Base-by-base conservation (phyloP, 2,113 vertebrate genomes). In the Paradoxurus hermaphroditus region DNA sequence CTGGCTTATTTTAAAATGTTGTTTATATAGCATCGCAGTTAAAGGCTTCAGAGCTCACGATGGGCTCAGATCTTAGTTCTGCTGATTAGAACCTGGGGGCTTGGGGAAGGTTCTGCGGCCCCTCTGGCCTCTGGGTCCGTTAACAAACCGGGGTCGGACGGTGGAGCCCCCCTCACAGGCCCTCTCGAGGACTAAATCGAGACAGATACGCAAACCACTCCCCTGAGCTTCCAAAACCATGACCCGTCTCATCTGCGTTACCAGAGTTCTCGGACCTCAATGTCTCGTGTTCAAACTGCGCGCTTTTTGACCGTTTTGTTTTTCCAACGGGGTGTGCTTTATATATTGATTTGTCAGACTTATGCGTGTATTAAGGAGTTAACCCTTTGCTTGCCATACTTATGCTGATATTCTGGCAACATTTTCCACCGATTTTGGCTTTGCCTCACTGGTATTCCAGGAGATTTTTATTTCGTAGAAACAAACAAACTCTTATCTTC, bases 111-210 rank as follows among this genome's bases (percentile, higher is more conserved):
- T 36, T 34, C 51, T 3, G 4, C 18, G 27, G 46, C 14, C 41
- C 14, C 41, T 4, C 87, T 49, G 23, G 39, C 23, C 10, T 44
- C 77, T 13, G 7, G 29, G 65, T 15, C 39, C 53, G 39, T 73
- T 34, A 36, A 81, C 31, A 62, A 73, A 62, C 3, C 13, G 41
- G 51, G 39, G 39, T 4, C 0, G 1, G 56, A 13, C 5, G 15
- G 36, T 59, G 56, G 56, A 6, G 19, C 8, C 21, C 49, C 4
- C 29, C n/a, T 44, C 31, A 0, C 0, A 1, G 63, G 29, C 36
- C 49, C 9, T 59, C 9, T 12, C 0, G 4, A 36, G 49, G 46
- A 23, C 8, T 1, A 1, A 90, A n/a, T 39, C 6, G 63, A 44
- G 2, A 13, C 12, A 12, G 56, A 59, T 12, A 3, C 2, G 14